Percentiles rank a stretch among this genome's conserved stretches.
Evolutionary conservation across 2,797 vertebrate genomes (phyloP).

Genomic region (Siniperca obscura): DNA sequence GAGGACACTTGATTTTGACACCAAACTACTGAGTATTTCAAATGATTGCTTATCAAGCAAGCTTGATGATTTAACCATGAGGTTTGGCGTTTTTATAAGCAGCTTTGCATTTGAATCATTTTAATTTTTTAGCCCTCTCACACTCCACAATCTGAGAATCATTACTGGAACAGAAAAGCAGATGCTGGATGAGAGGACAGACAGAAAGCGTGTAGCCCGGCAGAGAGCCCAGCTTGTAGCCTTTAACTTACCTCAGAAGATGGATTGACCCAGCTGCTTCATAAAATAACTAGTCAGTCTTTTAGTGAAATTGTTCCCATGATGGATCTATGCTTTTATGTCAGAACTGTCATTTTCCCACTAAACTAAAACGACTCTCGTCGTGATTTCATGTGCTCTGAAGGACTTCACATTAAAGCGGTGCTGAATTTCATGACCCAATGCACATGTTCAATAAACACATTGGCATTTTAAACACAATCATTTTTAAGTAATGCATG

Average conservation of each 20-base stretch:
- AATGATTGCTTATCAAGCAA: conserved; percentile 30
- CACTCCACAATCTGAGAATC: conserved; percentile 28
- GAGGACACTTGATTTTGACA: conserved; percentile 24
- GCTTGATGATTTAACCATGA: conserved; percentile 26
- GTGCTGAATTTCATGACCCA: conserved; percentile 33
- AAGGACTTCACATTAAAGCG: conserved; percentile 49
- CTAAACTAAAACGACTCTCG: conserved; percentile 59
- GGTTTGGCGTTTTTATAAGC: conserved; percentile 37
- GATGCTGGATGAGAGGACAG: conserved; percentile 35
- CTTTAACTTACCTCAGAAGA: conserved; percentile 83
- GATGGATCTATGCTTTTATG: conserved; percentile 79
- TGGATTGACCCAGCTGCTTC: conserved; percentile 70
- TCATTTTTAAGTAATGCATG: conserved; percentile 66
- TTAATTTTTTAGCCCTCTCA: conserved; percentile 18
- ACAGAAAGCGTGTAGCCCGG: neutral
- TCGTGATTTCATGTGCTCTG: conserved; percentile 51
- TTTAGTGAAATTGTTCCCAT: conserved; percentile 82
- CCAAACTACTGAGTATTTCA: conserved; percentile 35
- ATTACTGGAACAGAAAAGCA: conserved; percentile 33
- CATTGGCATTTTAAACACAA: conserved; percentile 63
- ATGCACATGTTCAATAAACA: conserved; percentile 67
- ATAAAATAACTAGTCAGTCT: conserved; percentile 76
- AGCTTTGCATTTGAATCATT: conserved; percentile 39
- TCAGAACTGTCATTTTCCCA: conserved; percentile 77
- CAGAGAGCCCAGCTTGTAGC: conserved; percentile 32